A percentile compares a stretch with the other conserved stretches of the same genome.
Conservation (phyloP, 2,888 invertebrate genomes). For the Drosophila lutescens region DNA sequence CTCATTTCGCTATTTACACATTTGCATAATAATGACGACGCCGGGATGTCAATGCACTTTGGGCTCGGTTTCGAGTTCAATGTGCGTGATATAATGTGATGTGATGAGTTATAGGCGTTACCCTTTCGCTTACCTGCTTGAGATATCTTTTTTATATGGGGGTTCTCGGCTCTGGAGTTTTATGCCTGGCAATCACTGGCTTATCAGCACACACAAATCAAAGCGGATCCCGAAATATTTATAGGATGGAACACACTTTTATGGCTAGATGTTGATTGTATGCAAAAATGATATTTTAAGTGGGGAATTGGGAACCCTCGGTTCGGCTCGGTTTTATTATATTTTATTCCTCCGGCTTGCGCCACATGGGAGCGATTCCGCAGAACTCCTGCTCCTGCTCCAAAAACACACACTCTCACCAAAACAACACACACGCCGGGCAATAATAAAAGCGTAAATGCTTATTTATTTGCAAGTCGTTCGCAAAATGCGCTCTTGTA, state of each 20-base stretch:
- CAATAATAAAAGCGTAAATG: slow-evolving; percentile 80
- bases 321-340: slow-evolving; percentile 15
- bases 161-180: slow-evolving; percentile 1
- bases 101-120: slow-evolving; percentile 25
- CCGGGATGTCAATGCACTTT: slow-evolving; percentile 57
- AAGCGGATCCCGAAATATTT: slow-evolving; percentile 30
- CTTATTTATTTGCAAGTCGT: slow-evolving; percentile 80
- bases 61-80: slow-evolving; percentile 47
- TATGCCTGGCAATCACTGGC: slow-evolving; percentile 43
- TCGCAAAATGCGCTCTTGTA: slow-evolving; percentile 77
- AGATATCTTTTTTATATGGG: slow-evolving; percentile 18
- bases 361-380: slow-evolving; percentile 78
- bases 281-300: slow-evolving; percentile 61
- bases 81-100: slow-evolving; percentile 51
- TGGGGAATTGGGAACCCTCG: slow-evolving; percentile 11
- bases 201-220: slow-evolving; percentile 66
- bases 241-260: slow-evolving; percentile 28
- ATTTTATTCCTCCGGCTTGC: slow-evolving; percentile 49
- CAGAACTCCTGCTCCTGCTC: slow-evolving; percentile 34
- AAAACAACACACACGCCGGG: slow-evolving; percentile 39
- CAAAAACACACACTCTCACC: slow-evolving; percentile 32
- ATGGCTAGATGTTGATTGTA: slow-evolving; percentile 53
- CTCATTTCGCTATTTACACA: slow-evolving; percentile 43
- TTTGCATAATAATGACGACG: slow-evolving; percentile 69
- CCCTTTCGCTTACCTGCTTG: slow-evolving; percentile 57